These are phyloP conservation scores for Piaya cayana DNA, from an alignment of 2,113 vertebrate genomes.

Conservation along the genomic window DNA sequence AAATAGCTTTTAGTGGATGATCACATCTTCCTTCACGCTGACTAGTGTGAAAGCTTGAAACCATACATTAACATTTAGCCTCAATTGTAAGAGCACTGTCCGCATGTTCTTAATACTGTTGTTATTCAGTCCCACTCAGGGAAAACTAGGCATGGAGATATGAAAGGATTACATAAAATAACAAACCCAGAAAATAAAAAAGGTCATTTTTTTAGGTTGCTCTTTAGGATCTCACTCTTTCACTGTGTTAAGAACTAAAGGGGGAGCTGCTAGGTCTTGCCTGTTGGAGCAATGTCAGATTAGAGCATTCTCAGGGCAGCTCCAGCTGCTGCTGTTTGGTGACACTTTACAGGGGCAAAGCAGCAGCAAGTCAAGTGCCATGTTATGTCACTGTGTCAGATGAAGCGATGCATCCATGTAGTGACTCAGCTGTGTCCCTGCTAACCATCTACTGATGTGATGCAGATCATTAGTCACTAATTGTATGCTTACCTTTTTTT, in stretches of 20 bases:
- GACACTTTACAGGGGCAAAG: background rate
- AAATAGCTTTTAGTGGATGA: slow-evolving; percentile 25
- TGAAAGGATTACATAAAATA: fast-evolving
- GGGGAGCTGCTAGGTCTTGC: background rate
- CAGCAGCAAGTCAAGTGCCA: background rate
- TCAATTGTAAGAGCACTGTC: background rate
- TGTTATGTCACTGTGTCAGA: background rate
- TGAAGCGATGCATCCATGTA: background rate
- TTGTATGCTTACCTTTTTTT: background rate
- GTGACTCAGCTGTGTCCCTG: slow-evolving; percentile 24
- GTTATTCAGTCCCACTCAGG: background rate
- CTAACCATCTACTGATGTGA: background rate
- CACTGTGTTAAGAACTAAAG: background rate
- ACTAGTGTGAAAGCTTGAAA: background rate
- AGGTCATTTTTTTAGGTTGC: background rate
- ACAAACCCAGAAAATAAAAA: background rate
- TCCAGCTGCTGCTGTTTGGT: background rate
- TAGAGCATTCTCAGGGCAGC: background rate
- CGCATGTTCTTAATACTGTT: background rate
- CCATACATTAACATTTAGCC: background rate
- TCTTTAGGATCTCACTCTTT: background rate
- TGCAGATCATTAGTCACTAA: slow-evolving; percentile 41
- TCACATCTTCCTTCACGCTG: background rate
- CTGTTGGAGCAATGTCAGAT: background rate
- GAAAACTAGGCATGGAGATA: background rate